These are phyloP conservation scores for Melolontha melolontha DNA, from an alignment of 2,888 invertebrate genomes.

Conservation along the genomic window DNA sequence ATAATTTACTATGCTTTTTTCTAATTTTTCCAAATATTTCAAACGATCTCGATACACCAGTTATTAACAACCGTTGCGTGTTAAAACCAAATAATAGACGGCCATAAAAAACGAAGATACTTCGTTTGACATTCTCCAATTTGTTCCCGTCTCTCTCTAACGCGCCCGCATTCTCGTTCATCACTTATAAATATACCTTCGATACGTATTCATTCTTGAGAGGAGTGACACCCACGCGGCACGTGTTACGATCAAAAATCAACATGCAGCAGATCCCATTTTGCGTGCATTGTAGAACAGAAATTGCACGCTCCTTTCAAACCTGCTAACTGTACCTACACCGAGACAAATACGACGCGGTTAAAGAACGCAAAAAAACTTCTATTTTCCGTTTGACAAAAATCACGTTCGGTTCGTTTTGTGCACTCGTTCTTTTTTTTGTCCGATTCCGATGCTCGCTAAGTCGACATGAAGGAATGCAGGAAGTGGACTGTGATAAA, in stretches of 20 bases:
- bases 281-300: constrained; percentile 38
- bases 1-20: no score
- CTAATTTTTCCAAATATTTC: no score
- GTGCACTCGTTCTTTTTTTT: constrained; percentile 44
- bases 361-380: constrained; percentile 9
- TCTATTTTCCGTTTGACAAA: constrained; percentile 48
- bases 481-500: constrained; percentile 53
- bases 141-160: no score
- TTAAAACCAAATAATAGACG: no score
- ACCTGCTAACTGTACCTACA: constrained; percentile 33
- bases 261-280: constrained; percentile 21
- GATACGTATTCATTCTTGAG: constrained; percentile 9
- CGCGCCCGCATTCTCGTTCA: not conserved
- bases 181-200: constrained; percentile 15
- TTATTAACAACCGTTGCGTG: no score
- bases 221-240: constrained; percentile 39
- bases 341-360: not conserved
- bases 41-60: no score
- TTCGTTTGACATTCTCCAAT: no score
- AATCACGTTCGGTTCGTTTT: constrained; percentile 56
- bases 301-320: constrained; percentile 28
- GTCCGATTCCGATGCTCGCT: constrained; percentile 40
- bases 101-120: no score
- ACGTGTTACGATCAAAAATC: constrained; percentile 37
- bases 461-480: constrained; percentile 59